Conservation (phyloP, 2,888 invertebrate species). For the Leucophora obtusa region DNA sequence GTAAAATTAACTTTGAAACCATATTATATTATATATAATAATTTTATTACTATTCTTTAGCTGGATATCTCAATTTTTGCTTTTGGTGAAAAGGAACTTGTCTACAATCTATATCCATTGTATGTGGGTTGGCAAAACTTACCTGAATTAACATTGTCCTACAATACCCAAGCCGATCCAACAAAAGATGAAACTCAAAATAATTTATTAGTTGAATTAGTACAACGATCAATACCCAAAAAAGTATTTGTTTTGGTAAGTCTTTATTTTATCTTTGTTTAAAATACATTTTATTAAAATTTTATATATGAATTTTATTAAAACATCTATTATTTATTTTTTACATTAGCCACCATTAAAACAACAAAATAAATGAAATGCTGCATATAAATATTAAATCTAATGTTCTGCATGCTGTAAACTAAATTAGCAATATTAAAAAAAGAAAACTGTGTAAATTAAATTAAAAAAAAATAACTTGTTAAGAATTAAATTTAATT, state of each 20-base stretch:
- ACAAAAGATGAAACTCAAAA: constrained; percentile 75
- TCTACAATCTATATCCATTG: constrained; percentile 77
- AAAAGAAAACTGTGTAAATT: constrained; percentile 34
- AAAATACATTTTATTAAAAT: not conserved
- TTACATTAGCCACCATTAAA: constrained; percentile 73
- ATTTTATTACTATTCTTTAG: too few species aligned
- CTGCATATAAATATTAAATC: constrained; percentile 8
- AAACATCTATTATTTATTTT: constrained; percentile 21
- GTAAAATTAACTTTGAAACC: too few species aligned
- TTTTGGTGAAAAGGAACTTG: constrained; percentile 75
- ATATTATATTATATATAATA: too few species aligned
- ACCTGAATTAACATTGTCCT: constrained; percentile 76
- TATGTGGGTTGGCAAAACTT: constrained; percentile 78
- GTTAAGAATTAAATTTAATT: not conserved
- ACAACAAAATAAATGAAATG: constrained; percentile 71
- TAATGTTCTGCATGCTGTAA: constrained; percentile 24
- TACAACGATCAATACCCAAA: constrained; percentile 78
- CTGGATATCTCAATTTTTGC: constrained; percentile 78
- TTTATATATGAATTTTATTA: constrained; percentile 6
- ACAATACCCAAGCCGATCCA: constrained; percentile 76
- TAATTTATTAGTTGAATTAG: constrained; percentile 75
- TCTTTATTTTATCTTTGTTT: constrained; percentile 19
- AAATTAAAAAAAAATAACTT: constrained; percentile 5
- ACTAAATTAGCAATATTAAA: constrained; percentile 43
- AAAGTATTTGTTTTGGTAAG: constrained; percentile 78